Percentiles rank a stretch among this genome's conserved stretches.
phyloP scores from a whole-genome alignment of 2,113 vertebrate genomes.

The Hypomesus transpacificus region DNA sequence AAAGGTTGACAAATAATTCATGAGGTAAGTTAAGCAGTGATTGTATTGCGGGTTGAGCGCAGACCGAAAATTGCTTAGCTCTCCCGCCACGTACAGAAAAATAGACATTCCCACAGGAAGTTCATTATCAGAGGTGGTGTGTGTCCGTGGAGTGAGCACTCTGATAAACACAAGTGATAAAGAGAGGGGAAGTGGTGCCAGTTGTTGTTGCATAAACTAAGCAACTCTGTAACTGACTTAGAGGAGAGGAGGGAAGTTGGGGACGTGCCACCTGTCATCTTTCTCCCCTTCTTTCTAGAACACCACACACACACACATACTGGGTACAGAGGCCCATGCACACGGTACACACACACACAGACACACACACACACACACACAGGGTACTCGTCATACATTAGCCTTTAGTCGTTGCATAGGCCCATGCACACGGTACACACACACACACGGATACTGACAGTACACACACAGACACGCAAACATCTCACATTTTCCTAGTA shows the following conservation, averaged over 20 bases:
- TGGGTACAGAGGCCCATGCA: neutral
- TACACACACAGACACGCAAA: neutral
- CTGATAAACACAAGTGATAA: neutral
- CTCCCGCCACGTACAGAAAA: conserved; percentile 1
- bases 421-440: neutral
- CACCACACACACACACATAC: neutral
- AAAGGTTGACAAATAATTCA: conserved; percentile 33
- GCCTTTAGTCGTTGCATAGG: neutral
- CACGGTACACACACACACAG: neutral
- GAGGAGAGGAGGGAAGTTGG: conserved; percentile 9
- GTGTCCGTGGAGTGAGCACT: conserved; percentile 34
- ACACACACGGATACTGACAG: neutral
- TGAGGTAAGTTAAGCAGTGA: conserved; percentile 45
- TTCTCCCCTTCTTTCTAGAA: no score
- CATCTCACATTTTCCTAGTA: neutral
- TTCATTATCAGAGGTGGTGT: conserved; percentile 49
- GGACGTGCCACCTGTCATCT: conserved; percentile 5
- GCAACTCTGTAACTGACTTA: conserved; percentile 53
- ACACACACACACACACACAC: neutral
- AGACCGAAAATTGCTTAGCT: conserved; percentile 28
- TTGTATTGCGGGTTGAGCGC: conserved; percentile 38
- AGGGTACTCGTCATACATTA: neutral
- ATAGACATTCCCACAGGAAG: neutral
- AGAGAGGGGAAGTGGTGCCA: conserved; percentile 23
- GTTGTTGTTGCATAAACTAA: no score